These are phyloP conservation scores for Eunapius fragilis DNA, from an alignment of 37 sponge, comb jelly and placozoan species.

Conservation along the genomic window DNA sequence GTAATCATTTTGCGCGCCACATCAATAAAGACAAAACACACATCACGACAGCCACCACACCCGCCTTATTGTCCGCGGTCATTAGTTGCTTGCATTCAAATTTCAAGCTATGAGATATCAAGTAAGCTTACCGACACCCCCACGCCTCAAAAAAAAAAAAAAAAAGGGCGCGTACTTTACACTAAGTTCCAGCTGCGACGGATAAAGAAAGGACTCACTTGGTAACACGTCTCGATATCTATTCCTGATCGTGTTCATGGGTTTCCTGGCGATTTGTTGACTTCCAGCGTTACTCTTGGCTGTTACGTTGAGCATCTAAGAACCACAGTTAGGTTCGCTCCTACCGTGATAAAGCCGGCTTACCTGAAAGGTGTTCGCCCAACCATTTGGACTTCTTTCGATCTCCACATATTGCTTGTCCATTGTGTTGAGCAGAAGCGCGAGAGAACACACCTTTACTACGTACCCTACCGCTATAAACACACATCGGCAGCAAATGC, in stretches of 20 bases:
- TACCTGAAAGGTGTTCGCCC: constrained; percentile 74
- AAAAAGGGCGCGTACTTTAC: neutral
- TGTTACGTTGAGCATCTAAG: constrained; percentile 61
- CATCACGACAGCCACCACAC: neutral
- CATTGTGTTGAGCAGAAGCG: constrained; percentile 14
- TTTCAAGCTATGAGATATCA: neutral
- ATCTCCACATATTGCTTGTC: constrained; percentile 54
- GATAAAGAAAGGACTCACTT: constrained; percentile 42
- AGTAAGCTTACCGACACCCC: neutral
- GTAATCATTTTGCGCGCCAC: too few relatives aligned
- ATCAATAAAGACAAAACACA: neutral
- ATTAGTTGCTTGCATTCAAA: neutral
- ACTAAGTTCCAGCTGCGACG: neutral
- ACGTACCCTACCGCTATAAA: neutral
- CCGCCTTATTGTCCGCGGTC: neutral
- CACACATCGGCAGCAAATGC: neutral
- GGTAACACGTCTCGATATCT: constrained; percentile 88
- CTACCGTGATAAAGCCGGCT: neutral
- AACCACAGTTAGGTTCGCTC: neutral
- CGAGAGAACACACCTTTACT: neutral
- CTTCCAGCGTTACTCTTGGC: constrained; percentile 64
- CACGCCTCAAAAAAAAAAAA: neutral
- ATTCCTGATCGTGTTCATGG: constrained; percentile 70
- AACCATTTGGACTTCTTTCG: constrained; percentile 54
- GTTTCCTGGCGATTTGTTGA: constrained; percentile 64